phyloP scores from a whole-genome alignment of 35 echinoderm and acorn worm species.

The Diadema setosum region DNA sequence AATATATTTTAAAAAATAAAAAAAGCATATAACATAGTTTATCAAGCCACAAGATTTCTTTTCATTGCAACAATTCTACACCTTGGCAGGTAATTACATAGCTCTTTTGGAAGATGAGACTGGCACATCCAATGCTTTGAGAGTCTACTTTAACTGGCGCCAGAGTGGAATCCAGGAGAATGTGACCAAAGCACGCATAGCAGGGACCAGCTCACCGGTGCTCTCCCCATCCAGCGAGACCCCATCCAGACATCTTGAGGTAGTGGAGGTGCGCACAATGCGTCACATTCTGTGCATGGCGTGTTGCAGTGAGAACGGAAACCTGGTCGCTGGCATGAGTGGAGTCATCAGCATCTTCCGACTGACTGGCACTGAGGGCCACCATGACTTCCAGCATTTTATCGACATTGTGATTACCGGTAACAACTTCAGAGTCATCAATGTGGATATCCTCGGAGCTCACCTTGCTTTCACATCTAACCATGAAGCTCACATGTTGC shows the following conservation, averaged over 20 bases:
- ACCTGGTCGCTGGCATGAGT: not conserved
- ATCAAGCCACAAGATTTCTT: no score
- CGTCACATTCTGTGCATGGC: not conserved
- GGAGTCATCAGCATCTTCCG: not conserved
- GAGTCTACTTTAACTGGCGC: constrained; percentile 2
- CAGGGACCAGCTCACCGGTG: not conserved
- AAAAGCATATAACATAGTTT: no score
- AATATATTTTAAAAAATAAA: no score
- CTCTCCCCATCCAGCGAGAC: not conserved
- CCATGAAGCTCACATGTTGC: not conserved
- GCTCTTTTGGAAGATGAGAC: not conserved
- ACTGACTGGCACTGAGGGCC: not conserved
- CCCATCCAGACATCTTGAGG: not conserved
- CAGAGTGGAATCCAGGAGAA: not conserved
- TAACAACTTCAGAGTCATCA: not conserved
- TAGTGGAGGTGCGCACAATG: not conserved
- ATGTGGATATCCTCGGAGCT: not conserved
- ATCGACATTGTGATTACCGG: not conserved
- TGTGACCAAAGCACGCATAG: not conserved
- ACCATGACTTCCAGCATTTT: not conserved
- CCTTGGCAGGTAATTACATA: constrained; percentile 1
- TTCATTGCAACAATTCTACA: not conserved
- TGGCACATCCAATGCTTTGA: not conserved
- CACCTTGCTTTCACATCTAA: not conserved
- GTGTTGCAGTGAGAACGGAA: not conserved